phyloP scores from a whole-genome alignment of 2,113 vertebrate species.

The Phalacrocorax carbo region DNA sequence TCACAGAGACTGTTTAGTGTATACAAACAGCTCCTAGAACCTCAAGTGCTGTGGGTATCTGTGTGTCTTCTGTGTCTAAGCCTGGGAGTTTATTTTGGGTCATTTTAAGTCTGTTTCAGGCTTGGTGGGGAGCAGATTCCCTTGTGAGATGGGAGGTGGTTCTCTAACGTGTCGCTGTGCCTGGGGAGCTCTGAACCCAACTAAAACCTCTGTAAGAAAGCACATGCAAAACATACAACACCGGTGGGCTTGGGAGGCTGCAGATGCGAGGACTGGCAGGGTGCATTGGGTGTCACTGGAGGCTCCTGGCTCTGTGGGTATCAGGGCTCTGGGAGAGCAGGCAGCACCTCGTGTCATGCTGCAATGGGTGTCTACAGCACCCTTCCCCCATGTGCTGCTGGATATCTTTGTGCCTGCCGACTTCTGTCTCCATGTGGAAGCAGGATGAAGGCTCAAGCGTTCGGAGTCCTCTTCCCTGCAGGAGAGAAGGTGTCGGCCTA shows the following conservation, averaged over 20 bases:
- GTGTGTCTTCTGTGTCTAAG: not conserved
- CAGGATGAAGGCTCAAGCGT: not conserved
- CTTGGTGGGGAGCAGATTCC: not conserved
- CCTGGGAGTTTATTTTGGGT: not conserved
- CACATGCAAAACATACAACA: accelerated
- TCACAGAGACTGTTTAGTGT: not conserved
- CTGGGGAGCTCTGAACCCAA: not conserved
- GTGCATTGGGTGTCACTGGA: not conserved
- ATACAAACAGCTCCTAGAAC: not conserved
- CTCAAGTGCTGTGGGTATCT: not conserved
- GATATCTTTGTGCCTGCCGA: accelerated
- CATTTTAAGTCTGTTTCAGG: not conserved
- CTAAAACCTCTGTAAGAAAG: accelerated
- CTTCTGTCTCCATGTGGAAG: not conserved
- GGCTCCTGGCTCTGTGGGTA: not conserved
- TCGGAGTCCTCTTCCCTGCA: not conserved
- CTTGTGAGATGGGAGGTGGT: not conserved
- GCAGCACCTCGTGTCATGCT: not conserved
- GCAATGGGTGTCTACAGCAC: accelerated
- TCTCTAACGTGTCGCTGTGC: accelerated
- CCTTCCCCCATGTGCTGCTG: not conserved
- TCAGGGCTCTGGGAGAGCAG: accelerated
- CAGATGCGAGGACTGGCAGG: not conserved
- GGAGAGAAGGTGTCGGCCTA: not conserved
- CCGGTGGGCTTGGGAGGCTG: not conserved